Base-by-base conservation (phyloP, 2,113 vertebrate species). In the Gymnarchus niloticus region DNA sequence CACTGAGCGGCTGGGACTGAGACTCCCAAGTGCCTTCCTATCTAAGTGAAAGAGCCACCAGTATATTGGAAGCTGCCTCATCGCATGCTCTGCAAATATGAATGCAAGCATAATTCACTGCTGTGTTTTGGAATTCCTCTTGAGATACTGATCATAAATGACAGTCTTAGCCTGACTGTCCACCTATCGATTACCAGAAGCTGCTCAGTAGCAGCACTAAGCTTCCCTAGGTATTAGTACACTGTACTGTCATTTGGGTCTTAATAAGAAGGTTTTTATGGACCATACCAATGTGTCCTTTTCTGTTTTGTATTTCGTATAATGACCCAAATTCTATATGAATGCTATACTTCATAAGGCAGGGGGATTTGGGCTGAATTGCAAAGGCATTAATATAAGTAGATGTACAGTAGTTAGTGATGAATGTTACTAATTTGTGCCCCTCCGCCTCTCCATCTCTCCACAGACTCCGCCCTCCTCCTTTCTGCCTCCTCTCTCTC, bases 381-480 rank as follows among this genome's bases (percentile, higher is more conserved):
- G 28, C 41, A 73, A 4, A 41, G 33, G 33, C 33, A 73, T 17
- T 73, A n/a, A n/a, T 73, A 73, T 73, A 73, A 73, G 6, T 69
- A 28, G 28, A 14, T 28, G 17, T 14, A 69, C 37, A 37, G 65
- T 73, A 78, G 46, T n/a, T n/a, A n/a, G n/a, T n/a, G n/a, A n/a
- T n/a, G n/a, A n/a, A n/a, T n/a, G n/a, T n/a, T n/a, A 41, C 48
- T 69, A 23, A 49, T 76, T 84, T 65, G 33, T 87, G 46, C 73
- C 51, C 77, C 51, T 83, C 54, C 83, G 6, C 76, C 61, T 80
- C 81, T 84, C 86, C 78, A 59, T 81, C 86, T 65, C 84, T 77
- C 80, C 56, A 82, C 84, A 88, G 88, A 85, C 90, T 90, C 88
- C 88, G 85, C 88, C 90, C 86, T 56, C 61, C 84, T 49, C 59